A percentile compares a stretch with the other conserved stretches of the same genome.
Conservation (phyloP, 2,888 invertebrate genomes). For the Anticlea derivata region DNA sequence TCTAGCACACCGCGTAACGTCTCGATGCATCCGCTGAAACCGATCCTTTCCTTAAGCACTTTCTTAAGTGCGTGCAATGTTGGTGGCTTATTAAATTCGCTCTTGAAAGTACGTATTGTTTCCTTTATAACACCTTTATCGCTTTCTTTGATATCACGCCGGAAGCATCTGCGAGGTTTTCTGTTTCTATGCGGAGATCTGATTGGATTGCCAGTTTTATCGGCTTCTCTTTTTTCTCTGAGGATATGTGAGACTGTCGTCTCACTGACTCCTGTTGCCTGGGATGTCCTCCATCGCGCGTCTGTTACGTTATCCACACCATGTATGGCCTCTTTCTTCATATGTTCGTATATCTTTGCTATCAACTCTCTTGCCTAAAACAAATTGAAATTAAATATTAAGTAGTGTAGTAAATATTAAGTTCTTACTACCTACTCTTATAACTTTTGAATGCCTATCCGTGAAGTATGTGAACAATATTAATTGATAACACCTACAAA, state of each 20-base stretch:
- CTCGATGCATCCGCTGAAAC: conserved; percentile 10
- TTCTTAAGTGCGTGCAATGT: conserved; percentile 2
- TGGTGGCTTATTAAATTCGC: conserved; percentile 6
- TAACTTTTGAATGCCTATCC: no score
- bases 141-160: background rate
- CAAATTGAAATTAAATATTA: background rate
- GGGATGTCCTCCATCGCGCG: conserved; percentile 15
- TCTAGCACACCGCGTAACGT: conserved; percentile 11
- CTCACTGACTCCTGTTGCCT: conserved; percentile 16
- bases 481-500: no score
- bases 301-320: conserved; percentile 9
- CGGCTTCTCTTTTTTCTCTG: conserved; percentile 5
- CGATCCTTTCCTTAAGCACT: conserved; percentile 13
- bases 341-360: conserved; percentile 9
- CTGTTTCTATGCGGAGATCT: conserved; percentile 11
- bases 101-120: background rate
- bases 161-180: conserved; percentile 3
- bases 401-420: background rate
- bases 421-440: no score
- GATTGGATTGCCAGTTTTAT: conserved; percentile 5
- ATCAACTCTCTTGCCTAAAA: conserved; percentile 19
- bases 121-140: conserved; percentile 5
- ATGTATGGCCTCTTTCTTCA: conserved; percentile 15
- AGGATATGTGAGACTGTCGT: conserved; percentile 9
- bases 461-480: no score